Percentiles rank a stretch among this genome's conserved stretches.
Evolutionary conservation across 2,113 vertebrate species (phyloP).

Genomic region (Apeltes quadracus): DNA sequence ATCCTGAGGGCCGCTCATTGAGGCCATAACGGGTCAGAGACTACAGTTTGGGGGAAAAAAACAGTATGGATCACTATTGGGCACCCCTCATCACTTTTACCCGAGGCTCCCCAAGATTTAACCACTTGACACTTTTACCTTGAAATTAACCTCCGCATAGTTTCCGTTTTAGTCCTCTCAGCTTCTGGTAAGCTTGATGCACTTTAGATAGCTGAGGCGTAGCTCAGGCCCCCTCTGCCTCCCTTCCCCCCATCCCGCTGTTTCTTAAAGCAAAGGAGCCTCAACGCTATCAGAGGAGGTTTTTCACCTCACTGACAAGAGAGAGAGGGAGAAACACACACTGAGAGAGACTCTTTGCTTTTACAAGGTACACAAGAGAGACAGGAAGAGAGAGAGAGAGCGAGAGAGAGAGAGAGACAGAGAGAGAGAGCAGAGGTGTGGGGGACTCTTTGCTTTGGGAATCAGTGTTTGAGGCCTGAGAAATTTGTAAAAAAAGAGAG

Average conservation of each 20-base stretch:
- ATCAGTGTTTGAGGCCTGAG: conserved; percentile 38
- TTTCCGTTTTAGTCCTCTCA: background rate
- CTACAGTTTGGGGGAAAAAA: background rate
- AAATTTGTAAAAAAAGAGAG: too few species aligned
- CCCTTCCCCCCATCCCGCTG: conserved; percentile 68
- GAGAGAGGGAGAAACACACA: conserved; percentile 1
- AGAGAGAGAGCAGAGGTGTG: background rate
- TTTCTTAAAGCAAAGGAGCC: conserved; percentile 65
- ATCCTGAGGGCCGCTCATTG: background rate
- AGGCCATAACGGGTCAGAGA: background rate
- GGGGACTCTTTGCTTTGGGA: conserved; percentile 50
- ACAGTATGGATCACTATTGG: background rate
- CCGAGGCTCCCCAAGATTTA: background rate
- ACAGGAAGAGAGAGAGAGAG: conserved; percentile 3
- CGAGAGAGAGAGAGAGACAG: too few species aligned
- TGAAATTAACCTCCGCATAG: conserved; percentile 16
- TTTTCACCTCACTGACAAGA: conserved; percentile 63
- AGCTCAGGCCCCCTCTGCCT: conserved; percentile 57
- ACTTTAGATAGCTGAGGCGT: conserved; percentile 79
- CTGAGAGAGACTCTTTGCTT: background rate
- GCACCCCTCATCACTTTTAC: background rate
- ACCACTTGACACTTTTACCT: conserved; percentile 37
- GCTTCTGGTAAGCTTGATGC: conserved; percentile 15
- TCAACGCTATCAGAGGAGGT: conserved; percentile 59
- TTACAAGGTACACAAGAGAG: background rate